A percentile compares a stretch with the other conserved stretches of the same genome.
Conservation (phyloP, 2,888 invertebrate species). For the Busseola fusca region DNA sequence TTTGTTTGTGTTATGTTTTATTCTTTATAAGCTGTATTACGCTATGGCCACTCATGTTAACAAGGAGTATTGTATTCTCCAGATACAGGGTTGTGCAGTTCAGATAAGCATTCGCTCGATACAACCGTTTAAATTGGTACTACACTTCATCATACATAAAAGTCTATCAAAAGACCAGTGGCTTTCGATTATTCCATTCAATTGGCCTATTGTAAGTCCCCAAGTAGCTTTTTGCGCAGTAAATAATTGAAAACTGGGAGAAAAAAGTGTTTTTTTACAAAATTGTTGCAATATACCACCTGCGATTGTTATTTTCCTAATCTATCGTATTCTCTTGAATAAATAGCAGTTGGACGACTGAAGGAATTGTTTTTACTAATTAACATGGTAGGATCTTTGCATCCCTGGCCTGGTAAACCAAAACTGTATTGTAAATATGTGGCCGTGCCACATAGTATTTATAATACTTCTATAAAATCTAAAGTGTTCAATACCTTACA, state of each 20-base stretch:
- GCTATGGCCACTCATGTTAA: not conserved
- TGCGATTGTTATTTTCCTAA: no score
- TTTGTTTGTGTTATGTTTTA: not conserved
- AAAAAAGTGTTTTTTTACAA: no score
- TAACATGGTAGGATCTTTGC: not conserved
- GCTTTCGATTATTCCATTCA: not conserved
- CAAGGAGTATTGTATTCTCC: not conserved
- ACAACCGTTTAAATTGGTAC: no score
- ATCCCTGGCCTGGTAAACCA: no score
- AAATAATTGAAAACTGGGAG: not conserved
- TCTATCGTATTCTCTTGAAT: not conserved
- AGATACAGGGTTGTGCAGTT: not conserved
- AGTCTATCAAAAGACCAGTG: no score
- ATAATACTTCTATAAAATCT: not conserved
- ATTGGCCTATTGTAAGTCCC: not conserved
- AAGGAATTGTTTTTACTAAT: not conserved
- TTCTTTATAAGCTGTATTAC: not conserved
- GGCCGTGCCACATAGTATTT: not conserved
- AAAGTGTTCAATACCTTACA: not conserved
- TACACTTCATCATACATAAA: not conserved
- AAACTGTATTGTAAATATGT: not conserved
- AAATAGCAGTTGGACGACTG: not conserved
- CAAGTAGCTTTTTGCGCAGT: no score
- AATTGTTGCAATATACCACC: not conserved
- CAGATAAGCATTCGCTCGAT: not conserved